Evolutionary conservation across 53 echinoderm and acorn worm genomes (phyloP).

Genomic region (Patiria pectinifera): DNA sequence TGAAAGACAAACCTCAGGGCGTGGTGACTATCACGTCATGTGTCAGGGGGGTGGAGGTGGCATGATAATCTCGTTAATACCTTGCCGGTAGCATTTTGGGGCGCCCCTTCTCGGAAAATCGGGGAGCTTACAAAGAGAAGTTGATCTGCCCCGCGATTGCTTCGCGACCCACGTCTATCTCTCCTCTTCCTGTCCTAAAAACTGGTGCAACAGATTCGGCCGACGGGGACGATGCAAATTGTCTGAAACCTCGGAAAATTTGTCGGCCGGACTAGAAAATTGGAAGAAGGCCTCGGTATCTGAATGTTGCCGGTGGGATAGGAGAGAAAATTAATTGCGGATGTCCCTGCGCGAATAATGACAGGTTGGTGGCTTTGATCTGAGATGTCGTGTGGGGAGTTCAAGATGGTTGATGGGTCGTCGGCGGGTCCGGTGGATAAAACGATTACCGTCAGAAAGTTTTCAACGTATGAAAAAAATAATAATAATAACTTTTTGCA

Average conservation of each 20-base stretch:
- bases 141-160: background rate
- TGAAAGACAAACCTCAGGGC: background rate
- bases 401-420: too few species aligned
- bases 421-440: too few species aligned
- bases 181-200: background rate
- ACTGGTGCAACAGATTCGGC: background rate
- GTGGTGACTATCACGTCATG: background rate
- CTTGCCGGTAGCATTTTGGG: background rate
- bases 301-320: background rate
- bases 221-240: background rate
- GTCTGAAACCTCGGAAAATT: background rate
- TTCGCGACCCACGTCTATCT: background rate
- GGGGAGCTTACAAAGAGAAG: background rate
- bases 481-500: too few species aligned
- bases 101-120: background rate
- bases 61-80: background rate
- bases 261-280: background rate
- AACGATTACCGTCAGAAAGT: too few species aligned
- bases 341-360: too few species aligned
- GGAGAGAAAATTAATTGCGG: background rate
- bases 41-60: background rate
- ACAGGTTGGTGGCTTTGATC: too few species aligned
- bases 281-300: background rate
- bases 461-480: too few species aligned
- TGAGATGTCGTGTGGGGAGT: too few species aligned